A percentile compares a stretch with the other conserved stretches of the same genome.
Evolutionary conservation across 2,797 vertebrate species (phyloP).

Genomic region (Rhinatrema bivittatum): DNA sequence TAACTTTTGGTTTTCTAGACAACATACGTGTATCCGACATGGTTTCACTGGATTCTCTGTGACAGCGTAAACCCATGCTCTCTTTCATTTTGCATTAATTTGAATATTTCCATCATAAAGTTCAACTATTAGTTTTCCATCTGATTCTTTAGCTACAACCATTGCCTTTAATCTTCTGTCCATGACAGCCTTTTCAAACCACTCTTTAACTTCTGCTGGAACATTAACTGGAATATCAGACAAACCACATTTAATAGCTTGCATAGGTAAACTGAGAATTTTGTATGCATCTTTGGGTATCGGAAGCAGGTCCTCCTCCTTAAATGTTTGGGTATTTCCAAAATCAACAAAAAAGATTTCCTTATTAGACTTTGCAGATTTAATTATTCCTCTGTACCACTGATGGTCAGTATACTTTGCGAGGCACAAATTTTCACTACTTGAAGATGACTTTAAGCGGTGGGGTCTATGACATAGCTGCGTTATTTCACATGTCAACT

Average conservation of each 20-base stretch:
- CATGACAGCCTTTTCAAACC: slow-evolving; percentile 70
- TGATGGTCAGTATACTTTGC: slow-evolving; percentile 76
- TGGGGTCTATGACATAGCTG: slow-evolving; percentile 47
- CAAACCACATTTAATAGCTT: slow-evolving; percentile 77
- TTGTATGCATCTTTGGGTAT: slow-evolving; percentile 71
- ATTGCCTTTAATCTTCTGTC: slow-evolving; percentile 63
- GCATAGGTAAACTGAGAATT: slow-evolving; percentile 79
- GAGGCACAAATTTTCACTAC: slow-evolving; percentile 70
- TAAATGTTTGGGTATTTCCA: slow-evolving; percentile 70
- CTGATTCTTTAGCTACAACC: slow-evolving; percentile 74
- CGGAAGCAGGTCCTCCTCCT: slow-evolving; percentile 62
- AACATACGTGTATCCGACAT: background rate
- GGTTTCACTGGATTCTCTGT: background rate
- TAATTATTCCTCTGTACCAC: slow-evolving; percentile 82
- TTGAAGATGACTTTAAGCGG: slow-evolving; percentile 34
- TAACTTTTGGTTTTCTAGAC: background rate
- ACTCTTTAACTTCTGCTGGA: slow-evolving; percentile 52
- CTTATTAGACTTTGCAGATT: slow-evolving; percentile 44
- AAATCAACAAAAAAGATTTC: slow-evolving; percentile 90
- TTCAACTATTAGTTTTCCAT: slow-evolving; percentile 77
- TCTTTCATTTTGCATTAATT: slow-evolving; percentile 73
- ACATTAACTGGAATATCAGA: slow-evolving; percentile 62
- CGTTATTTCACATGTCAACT: slow-evolving; percentile 55
- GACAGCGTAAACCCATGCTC: slow-evolving; percentile 37
- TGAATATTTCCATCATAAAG: slow-evolving; percentile 69